Evolutionary conservation across 1,140 invertebrate species (phyloP).

Genomic region (Sitobion miscanthi): DNA sequence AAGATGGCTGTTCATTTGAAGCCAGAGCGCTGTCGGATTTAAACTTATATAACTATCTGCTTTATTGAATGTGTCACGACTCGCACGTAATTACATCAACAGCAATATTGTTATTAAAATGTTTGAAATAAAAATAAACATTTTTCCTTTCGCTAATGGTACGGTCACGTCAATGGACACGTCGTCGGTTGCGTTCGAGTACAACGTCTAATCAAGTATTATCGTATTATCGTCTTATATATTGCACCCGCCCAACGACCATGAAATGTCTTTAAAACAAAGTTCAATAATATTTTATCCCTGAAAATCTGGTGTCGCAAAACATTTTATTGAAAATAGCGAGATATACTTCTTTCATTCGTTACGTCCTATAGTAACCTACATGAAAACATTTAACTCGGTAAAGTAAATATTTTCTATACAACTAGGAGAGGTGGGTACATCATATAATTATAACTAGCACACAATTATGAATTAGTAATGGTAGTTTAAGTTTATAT

Average conservation of each 20-base stretch:
- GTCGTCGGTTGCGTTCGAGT: background rate
- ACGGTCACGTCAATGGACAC: background rate
- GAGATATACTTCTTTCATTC: too few species aligned
- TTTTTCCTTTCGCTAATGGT: background rate
- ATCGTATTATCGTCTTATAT: background rate
- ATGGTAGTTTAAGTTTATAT: background rate
- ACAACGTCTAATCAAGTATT: background rate
- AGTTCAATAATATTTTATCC: background rate
- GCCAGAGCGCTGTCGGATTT: background rate
- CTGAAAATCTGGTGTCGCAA: background rate
- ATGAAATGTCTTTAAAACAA: background rate
- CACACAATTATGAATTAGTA: background rate
- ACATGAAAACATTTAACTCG: background rate
- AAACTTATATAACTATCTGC: background rate
- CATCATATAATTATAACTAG: too few species aligned
- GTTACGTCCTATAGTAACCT: too few species aligned
- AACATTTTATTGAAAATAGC: background rate
- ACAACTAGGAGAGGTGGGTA: background rate
- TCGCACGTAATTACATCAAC: background rate
- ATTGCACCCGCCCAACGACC: background rate
- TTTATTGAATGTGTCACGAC: background rate
- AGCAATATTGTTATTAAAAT: background rate
- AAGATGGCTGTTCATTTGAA: background rate
- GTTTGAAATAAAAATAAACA: background rate
- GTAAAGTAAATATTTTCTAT: background rate